Base-by-base conservation (phyloP, 2,797 vertebrate genomes). In the Gambusia yucatana region DNA sequence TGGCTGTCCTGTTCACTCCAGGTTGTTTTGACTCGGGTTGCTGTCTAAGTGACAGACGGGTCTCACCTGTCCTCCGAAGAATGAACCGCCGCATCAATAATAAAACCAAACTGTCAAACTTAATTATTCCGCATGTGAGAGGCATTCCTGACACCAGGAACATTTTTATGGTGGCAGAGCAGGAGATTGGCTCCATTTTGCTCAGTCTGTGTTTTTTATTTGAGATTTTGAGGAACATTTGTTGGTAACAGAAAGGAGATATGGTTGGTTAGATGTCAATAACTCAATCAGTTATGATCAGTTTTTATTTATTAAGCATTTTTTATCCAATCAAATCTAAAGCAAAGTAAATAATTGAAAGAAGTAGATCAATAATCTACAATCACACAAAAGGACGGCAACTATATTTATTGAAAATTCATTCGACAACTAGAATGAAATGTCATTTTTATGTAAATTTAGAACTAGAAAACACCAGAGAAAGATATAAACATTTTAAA, bases 41-140 rank as follows among this genome's bases (percentile, higher is more conserved):
- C 85, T 43, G 44, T 90, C 70, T 75, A 77, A 88, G 79, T 87
- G 91, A 90, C 92, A 89, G 84, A 84, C 86, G 82, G 91, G 92
- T 92, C 92, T 89, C 63, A 30, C 71, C 17, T 47, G 63, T 90
- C 89, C 89, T 91, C 84, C 17, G 77, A 89, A 88, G 83, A 86
- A 80, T 48, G 47, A 82, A 80, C 81, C 81, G 71, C 92, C 84
- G 73, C 89, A 85, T 90, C 88, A 84, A 86, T 90, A 90, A 91
- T 90, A 90, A 91, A 63, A 92, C 88, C 76, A 78, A 75, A 80
- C 83, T 88, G 88, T 91, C 93, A 92, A 81, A 82, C 75, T 74
- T 57, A 76, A 91, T 93, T 48, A 75, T 75, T 78, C 25, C 30
- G 39, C 36, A 72, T 76, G 75, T 73, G 87, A 81, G 84, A 48